Base-by-base conservation (phyloP, 2,113 vertebrate genomes). In the Thermophis baileyi region DNA sequence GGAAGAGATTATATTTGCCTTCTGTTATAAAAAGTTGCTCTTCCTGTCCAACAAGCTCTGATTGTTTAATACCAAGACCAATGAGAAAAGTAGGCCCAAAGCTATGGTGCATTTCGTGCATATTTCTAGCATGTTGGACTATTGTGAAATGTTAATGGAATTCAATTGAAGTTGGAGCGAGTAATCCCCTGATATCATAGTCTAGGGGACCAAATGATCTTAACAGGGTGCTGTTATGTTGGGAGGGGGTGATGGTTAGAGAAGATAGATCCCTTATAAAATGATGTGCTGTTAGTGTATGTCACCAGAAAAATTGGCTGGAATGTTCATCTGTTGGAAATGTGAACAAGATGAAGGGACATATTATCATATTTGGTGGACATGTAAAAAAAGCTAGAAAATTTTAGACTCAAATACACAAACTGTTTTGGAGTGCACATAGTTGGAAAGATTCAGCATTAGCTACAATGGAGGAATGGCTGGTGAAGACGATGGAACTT, bases 31-130 rank as follows among this genome's bases (percentile, higher is more conserved):
- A 93, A 87, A 40, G 54, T 25, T 74, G 47, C 27, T 87, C 53
- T 63, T 57, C 88, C 74, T 87, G 74, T 88, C 54, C 54, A 53
- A 60, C 74, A 87, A 74, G 88, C 88, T 92, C 74, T 35, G 90
- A 87, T 90, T 90, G 90, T 90, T 55, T 89, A 69, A 91, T 91
- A 91, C 90, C 88, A 54, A 55, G n/a, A 88, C 90, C 91, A 92
- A 94, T 92, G 55, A 88, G 91, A 69, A 94, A 90, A 54, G 44
- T 44, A 18, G 90, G 74, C 35, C 93, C 54, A 91, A 30, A 93
- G 46, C 69, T 16, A 60, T 93, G 87, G 85, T 85, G 69, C 6
- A 89, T 91, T 92, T 89, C 60, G 47, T 16, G 1, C 74, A 60
- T 93, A 51, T 91, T 91, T 89, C 60, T 46, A 86, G 54, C 27